A percentile compares a stretch with the other conserved stretches of the same genome.
phyloP scores from a whole-genome alignment of 2,113 vertebrate genomes.

The Sialia sialis region DNA sequence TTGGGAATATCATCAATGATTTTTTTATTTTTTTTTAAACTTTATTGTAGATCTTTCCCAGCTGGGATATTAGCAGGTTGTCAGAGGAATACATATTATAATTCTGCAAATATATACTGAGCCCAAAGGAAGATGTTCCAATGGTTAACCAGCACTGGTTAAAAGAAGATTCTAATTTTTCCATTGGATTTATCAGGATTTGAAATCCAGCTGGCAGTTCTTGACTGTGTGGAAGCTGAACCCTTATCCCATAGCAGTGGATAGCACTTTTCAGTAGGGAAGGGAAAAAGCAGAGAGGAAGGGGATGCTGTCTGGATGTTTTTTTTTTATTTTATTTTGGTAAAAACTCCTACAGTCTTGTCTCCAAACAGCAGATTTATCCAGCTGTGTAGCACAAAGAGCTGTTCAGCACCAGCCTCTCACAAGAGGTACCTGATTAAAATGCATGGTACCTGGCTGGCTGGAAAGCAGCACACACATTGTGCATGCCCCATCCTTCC shows the following conservation, averaged over 20 bases:
- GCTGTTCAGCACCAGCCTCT: neutral
- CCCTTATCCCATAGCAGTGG: neutral
- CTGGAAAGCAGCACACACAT: rapidly evolving
- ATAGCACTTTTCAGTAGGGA: neutral
- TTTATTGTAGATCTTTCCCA: neutral
- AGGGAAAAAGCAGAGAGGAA: neutral
- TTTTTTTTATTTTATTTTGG: neutral
- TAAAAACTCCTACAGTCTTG: neutral
- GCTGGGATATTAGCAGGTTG: neutral
- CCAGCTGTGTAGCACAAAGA: neutral
- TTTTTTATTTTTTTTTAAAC: neutral
- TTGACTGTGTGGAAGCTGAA: neutral
- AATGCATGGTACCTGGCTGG: neutral
- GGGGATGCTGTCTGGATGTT: neutral
- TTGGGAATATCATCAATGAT: neutral
- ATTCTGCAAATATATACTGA: neutral
- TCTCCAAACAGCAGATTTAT: neutral
- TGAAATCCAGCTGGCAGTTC: neutral
- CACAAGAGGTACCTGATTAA: neutral
- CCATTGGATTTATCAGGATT: neutral
- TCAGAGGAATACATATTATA: neutral
- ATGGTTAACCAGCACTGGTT: neutral
- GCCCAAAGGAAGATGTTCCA: neutral
- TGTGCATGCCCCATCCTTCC: neutral
- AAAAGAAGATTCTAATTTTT: neutral